These are phyloP conservation scores for Drosophila kikkawai DNA, from an alignment of 1,140 invertebrate genomes.

Conservation along the genomic window DNA sequence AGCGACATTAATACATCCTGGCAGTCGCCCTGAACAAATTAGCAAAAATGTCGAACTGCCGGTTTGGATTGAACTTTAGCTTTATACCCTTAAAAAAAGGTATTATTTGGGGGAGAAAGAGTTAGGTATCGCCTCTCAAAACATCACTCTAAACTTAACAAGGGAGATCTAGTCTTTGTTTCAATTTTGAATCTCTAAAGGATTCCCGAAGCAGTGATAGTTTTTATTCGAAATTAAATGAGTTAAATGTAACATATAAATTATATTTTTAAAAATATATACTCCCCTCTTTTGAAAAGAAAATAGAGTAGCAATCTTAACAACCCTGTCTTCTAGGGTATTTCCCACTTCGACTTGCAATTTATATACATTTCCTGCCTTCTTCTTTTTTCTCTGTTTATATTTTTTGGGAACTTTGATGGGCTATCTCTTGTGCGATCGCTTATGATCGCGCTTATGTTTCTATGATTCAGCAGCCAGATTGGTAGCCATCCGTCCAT, in stretches of 20 bases:
- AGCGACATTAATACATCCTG: conserved; percentile 79
- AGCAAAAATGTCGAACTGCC: conserved; percentile 60
- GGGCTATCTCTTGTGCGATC: conserved; percentile 63
- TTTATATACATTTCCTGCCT: not conserved
- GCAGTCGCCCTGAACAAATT: conserved; percentile 76
- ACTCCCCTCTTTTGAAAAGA: too few relatives aligned
- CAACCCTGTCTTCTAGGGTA: not conserved
- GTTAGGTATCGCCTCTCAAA: accelerated
- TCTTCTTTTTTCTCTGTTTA: conserved; percentile 15
- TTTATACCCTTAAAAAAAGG: not conserved
- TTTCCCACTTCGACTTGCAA: not conserved
- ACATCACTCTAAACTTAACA: not conserved
- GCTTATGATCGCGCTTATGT: conserved; percentile 78
- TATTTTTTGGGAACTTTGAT: conserved; percentile 44
- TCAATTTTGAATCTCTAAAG: not conserved
- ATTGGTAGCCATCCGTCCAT: conserved; percentile 71
- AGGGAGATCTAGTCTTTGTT: not conserved
- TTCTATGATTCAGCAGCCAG: conserved; percentile 78
- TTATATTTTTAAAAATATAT: too few relatives aligned
- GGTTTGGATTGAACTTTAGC: conserved; percentile 42
- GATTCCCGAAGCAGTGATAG: too few relatives aligned
- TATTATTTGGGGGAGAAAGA: not conserved
- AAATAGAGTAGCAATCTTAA: not conserved
- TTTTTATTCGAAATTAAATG: too few relatives aligned
- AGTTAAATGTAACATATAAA: too few relatives aligned